These are phyloP conservation scores for Eilema depressum DNA, from an alignment of 2,888 invertebrate genomes.

Conservation along the genomic window DNA sequence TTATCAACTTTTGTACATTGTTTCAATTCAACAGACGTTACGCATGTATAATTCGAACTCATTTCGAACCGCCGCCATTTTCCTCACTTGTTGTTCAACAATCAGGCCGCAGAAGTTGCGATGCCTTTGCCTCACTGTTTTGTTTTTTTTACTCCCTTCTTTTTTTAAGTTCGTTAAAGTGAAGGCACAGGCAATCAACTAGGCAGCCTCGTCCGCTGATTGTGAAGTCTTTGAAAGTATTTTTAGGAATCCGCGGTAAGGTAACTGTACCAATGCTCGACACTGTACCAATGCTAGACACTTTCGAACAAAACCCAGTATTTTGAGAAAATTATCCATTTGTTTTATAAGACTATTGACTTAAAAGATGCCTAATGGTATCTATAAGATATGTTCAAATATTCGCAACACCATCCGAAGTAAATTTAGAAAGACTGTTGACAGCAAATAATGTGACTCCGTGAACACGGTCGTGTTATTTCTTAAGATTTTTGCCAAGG, in stretches of 20 bases:
- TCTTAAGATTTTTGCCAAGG: too few relatives aligned
- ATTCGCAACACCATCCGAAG: too few relatives aligned
- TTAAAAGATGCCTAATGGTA: too few relatives aligned
- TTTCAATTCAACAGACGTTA: conserved; percentile 60
- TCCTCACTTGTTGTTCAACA: conserved; percentile 55
- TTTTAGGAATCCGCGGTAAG: conserved; percentile 22
- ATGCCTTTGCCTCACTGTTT: conserved; percentile 51
- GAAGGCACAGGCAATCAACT: conserved; percentile 59
- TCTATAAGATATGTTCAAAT: too few relatives aligned
- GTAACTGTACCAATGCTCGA: too few relatives aligned
- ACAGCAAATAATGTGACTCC: too few relatives aligned
- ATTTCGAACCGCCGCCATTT: conserved; percentile 51
- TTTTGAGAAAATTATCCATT: too few relatives aligned
- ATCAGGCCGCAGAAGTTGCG: conserved; percentile 55
- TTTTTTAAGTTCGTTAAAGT: conserved; percentile 66
- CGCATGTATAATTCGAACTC: conserved; percentile 72
- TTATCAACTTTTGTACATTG: conserved; percentile 44
- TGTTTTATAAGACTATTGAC: too few relatives aligned
- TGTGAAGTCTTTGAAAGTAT: conserved; percentile 54
- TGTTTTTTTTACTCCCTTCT: conserved; percentile 45
- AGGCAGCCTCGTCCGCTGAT: conserved; percentile 51
- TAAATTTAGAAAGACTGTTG: too few relatives aligned
- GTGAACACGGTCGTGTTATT: too few relatives aligned
- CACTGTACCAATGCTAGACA: too few relatives aligned
- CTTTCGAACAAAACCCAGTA: too few relatives aligned